Conservation (phyloP, 2,113 vertebrate genomes). For the Equus przewalskii region DNA sequence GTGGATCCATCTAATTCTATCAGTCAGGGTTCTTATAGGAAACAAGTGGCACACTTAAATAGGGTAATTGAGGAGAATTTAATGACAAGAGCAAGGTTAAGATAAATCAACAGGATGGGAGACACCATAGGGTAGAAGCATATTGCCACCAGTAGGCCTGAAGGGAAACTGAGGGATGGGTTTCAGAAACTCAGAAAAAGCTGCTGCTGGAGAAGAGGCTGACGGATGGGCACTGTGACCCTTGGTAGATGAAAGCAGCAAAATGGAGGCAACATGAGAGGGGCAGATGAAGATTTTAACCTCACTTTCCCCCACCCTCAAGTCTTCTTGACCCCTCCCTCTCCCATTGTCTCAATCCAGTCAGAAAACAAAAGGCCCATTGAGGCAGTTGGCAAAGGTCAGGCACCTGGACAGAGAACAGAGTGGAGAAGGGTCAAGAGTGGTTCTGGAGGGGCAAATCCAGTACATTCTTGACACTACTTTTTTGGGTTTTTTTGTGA, state of each 20-base stretch:
- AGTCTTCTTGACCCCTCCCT: neutral
- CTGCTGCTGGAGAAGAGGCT: neutral
- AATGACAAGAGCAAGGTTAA: neutral
- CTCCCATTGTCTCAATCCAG: neutral
- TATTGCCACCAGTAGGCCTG: neutral
- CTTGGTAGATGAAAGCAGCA: neutral
- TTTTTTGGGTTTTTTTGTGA: neutral
- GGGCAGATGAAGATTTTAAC: neutral
- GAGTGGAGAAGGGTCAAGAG: neutral
- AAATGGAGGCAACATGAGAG: neutral
- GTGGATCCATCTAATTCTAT: neutral
- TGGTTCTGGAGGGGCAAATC: neutral
- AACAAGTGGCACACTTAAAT: neutral
- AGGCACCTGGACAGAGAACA: neutral
- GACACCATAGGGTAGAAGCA: neutral
- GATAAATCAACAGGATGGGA: neutral
- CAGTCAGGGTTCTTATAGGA: neutral
- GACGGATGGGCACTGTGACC: neutral
- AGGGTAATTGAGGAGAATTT: neutral
- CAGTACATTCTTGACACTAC: neutral
- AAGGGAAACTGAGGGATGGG: rapidly evolving
- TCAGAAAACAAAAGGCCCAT: neutral
- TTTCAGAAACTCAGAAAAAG: neutral
- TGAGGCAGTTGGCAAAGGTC: neutral
- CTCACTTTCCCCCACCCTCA: neutral